Evolutionary conservation across 2,888 invertebrate genomes (phyloP), one percentile per base, ranked within the genome.

Genomic region (Agonopterix arenella): DNA sequence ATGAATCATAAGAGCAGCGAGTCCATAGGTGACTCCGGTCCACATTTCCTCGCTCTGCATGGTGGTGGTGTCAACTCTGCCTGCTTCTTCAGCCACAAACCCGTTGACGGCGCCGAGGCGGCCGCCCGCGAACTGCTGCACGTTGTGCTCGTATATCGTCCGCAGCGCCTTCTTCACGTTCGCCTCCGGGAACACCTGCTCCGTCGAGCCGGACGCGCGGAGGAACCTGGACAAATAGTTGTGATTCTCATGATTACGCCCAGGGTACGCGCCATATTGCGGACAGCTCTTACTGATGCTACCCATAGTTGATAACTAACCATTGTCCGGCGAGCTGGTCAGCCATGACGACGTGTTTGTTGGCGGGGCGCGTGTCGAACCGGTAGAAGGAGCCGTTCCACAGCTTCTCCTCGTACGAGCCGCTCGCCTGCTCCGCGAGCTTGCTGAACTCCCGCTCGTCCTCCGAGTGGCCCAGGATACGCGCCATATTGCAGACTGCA

Each of bases 241-340:
- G 7, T 7, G 28, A 28, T 7, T 28, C 28, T 18, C 16, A 16
- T 16, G 2, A 16, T 16, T n/a, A n/a, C n/a, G n/a, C n/a, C n/a
- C n/a, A n/a, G n/a, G n/a, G n/a, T n/a, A n/a, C n/a, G n/a, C n/a
- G n/a, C n/a, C 18, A 18, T 18, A 18, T 18, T 18, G 18, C 18
- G 18, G 2, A 4, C 18, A 2, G 18, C 18, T 2, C 18, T 18
- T 18, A 18, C 18, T 18, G 18, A 18, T 18, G 2, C 18, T 18
- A 18, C 18, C 4, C 18, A 18, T 18, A 13, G 28, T 28, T 28
- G 28, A 28, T 28, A 28, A 28, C 64, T 70, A 56, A 92, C 98
- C 98, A 98, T 61, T 97, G 95, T 0, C 97, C 98, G 64, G 97
- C 97, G 43, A 98, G 85, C 77, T 98, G 98, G 80, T 98, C 98